Evolutionary conservation across 2,113 vertebrate genomes (phyloP).

Genomic region (Gymnocephalus cernua): DNA sequence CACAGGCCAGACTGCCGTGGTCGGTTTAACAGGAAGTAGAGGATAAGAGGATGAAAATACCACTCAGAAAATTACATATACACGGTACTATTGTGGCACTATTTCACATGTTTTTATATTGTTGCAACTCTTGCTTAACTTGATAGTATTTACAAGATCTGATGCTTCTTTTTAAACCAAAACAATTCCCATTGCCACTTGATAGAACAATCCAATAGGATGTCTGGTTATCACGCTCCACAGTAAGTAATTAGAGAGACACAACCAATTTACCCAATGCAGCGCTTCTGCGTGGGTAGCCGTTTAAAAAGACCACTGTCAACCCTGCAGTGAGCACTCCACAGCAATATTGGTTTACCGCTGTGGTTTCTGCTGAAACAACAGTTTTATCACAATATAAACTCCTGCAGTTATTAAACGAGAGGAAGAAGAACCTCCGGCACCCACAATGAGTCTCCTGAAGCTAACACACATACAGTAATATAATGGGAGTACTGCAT

Average conservation of each 20-base stretch:
- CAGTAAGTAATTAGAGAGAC: conserved; percentile 2
- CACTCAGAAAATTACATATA: conserved; percentile 21
- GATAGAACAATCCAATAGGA: not conserved
- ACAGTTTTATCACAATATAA: conserved; percentile 43
- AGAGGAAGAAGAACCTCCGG: conserved; percentile 31
- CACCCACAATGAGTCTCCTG: not conserved
- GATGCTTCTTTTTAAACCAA: conserved; percentile 8
- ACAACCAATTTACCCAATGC: not conserved
- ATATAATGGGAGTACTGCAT: not conserved
- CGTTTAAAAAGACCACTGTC: not conserved
- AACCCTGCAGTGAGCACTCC: conserved; percentile 32
- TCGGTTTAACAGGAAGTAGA: conserved; percentile 43
- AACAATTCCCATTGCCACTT: not conserved
- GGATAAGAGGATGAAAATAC: conserved; percentile 57
- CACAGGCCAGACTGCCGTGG: conserved; percentile 25
- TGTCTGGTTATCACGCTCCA: conserved; percentile 10
- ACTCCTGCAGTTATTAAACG: conserved; percentile 41
- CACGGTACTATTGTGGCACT: not conserved
- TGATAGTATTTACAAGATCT: not conserved
- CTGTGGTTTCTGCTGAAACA: conserved; percentile 37
- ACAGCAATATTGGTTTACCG: conserved; percentile 46
- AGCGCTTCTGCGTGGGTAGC: not conserved
- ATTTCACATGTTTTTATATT: not conserved
- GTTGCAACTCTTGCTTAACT: not conserved
- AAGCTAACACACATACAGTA: not conserved